phyloP scores from a whole-genome alignment of 1,140 invertebrate genomes.

The Eciton burchellii region DNA sequence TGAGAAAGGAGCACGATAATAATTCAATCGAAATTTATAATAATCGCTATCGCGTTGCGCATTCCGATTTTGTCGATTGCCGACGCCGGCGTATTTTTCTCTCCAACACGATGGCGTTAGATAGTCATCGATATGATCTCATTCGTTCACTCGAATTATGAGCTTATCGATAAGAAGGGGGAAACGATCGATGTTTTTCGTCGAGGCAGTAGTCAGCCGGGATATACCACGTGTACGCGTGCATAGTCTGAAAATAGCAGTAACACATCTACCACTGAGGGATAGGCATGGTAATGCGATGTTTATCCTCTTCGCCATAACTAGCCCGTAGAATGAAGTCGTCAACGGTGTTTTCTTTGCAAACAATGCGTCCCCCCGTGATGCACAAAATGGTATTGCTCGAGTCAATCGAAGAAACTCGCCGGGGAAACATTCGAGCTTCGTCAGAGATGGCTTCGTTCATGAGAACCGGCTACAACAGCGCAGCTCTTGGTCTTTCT shows the following conservation, averaged over 20 bases:
- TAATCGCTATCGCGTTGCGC: not conserved
- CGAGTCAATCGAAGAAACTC: conserved; percentile 36
- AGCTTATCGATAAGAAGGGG: not conserved
- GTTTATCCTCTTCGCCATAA: conserved; percentile 64
- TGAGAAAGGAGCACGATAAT: not conserved
- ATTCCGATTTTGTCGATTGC: not conserved
- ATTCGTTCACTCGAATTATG: not conserved
- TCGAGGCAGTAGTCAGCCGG: conserved; percentile 56
- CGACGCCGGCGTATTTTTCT: not conserved
- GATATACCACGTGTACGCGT: conserved; percentile 54
- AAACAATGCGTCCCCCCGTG: conserved; percentile 42
- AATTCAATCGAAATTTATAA: not conserved
- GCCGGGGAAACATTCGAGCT: not conserved
- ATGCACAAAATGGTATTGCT: conserved; percentile 40
- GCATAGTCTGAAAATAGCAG: conserved; percentile 72
- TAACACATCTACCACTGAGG: conserved; percentile 43
- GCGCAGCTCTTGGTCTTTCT: not conserved
- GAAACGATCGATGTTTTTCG: conserved; percentile 63
- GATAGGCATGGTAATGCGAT: conserved; percentile 64
- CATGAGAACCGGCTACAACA: not conserved
- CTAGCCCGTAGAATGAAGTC: conserved; percentile 54
- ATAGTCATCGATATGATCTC: not conserved
- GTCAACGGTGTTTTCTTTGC: conserved; percentile 63
- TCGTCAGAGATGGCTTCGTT: conserved; percentile 11
- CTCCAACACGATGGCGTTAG: no score